Base-by-base conservation (phyloP, 2,888 invertebrate genomes). In the Erpobdella octoculata region DNA sequence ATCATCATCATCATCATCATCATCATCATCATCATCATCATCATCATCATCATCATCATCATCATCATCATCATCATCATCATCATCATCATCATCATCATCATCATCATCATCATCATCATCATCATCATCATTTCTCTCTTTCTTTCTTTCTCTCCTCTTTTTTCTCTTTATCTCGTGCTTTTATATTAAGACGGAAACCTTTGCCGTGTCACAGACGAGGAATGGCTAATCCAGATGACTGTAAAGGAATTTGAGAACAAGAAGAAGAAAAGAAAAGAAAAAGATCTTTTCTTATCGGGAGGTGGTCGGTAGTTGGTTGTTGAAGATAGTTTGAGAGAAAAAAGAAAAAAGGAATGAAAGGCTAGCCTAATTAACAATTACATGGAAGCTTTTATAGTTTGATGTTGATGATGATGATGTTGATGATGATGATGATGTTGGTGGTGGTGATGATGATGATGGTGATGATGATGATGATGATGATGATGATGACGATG, bases 31-130 rank as follows among this genome's bases (percentile, higher is more conserved):
- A 33, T 62, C 62, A 31, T 62, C 62, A n/a, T 62, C 31, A 33
- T 62, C 35, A 33, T 62, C 31, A 9, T 21, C 62, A 31, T 62
- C 62, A 6, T 62, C 62, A 5, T 21, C 31, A n/a, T 18, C 1
- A 33, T 62, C 33, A 31, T 62, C 21, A 31, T 31, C 21, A n/a
- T 62, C 62, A 9, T 25, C 62, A 12, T 62, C 62, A 33, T 64
- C 33, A 64, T 64, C 64, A 35, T 64, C 35, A 36, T 65, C 65
- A 28, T 33, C 33, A 53, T 53, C 53, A 53, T 53, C 53, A 53
- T 53, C 21, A 15, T n/a, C 53, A 28, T 53, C 15, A n/a, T 53
- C 53, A n/a, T 53, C 53, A n/a, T 53, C 53, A 53, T 53, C 9
- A n/a, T 53, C 18, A 53, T n/a, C 53, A 15, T 53, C 53, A 15